Evolutionary conservation across 2,888 invertebrate species (phyloP).

Genomic region (Microplitis deprimator): DNA sequence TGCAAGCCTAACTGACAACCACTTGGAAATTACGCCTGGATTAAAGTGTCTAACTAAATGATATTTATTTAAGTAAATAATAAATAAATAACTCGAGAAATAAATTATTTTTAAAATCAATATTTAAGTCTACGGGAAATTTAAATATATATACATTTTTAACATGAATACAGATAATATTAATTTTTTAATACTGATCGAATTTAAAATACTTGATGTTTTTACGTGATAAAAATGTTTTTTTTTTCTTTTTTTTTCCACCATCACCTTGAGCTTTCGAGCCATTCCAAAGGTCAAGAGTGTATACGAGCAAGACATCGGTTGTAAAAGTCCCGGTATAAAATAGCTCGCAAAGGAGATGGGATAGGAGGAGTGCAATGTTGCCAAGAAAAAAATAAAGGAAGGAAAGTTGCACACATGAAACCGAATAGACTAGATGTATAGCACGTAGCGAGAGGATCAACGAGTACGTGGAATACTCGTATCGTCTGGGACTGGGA

Average conservation of each 20-base stretch:
- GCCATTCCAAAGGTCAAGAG: slow-evolving; percentile 31
- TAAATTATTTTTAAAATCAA: not conserved
- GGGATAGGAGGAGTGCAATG: slow-evolving; percentile 20
- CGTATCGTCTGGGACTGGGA: slow-evolving; percentile 24
- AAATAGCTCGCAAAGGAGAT: not conserved
- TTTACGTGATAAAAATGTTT: slow-evolving; percentile 14
- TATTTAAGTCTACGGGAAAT: not conserved
- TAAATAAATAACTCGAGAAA: slow-evolving; percentile 44
- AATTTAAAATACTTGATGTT: slow-evolving; percentile 16
- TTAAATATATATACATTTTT: no score
- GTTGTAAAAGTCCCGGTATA: slow-evolving; percentile 15
- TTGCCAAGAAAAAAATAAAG: slow-evolving; percentile 18
- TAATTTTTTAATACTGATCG: slow-evolving; percentile 35
- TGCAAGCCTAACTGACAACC: slow-evolving; percentile 65
- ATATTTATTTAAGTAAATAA: slow-evolving; percentile 61
- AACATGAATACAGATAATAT: not conserved
- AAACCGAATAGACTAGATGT: slow-evolving; percentile 24
- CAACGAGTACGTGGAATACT: slow-evolving; percentile 41
- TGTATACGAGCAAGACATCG: slow-evolving; percentile 20
- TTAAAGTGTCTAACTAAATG: slow-evolving; percentile 67
- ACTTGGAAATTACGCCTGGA: slow-evolving; percentile 63
- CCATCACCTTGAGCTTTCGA: slow-evolving; percentile 25
- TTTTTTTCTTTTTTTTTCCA: slow-evolving; percentile 13
- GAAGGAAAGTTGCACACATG: not conserved
- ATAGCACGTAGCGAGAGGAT: slow-evolving; percentile 34